Evolutionary conservation across 2,113 vertebrate genomes (phyloP), one percentile per base, ranked within the genome.

Genomic region (Mustela lutreola): DNA sequence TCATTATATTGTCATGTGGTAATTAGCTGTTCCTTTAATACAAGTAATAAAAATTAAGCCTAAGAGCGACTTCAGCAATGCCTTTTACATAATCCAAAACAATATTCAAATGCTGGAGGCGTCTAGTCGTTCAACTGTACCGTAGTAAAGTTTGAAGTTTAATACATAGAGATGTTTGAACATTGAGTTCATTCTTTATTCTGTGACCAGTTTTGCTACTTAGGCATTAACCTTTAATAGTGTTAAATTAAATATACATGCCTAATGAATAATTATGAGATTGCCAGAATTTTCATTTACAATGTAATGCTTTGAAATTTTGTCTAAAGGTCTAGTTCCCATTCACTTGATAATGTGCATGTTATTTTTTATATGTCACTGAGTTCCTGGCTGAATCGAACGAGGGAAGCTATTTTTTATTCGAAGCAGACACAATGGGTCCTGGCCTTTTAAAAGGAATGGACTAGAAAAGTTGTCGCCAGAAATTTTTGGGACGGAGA

Each of bases 201-300:
- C 98, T 98, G 96, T 88, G 86, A 97, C 98, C 98, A 96, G 98
- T 98, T 98, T 98, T 98, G 98, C 98, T 98, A 97, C 98, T 98
- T 97, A 95, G 98, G 98, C 98, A 98, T 98, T 98, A 98, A 98
- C 99, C 98, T 98, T 98, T 99, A 98, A 98, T 99, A 96, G 92
- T 98, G 98, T 98, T 98, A 97, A 98, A 98, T 98, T 98, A 99
- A 99, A 99, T 98, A 98, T 98, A 98, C 98, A 98, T 99, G 98
- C 98, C 97, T 98, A 97, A 98, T 98, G 98, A 99, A 98, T 99
- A 98, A 98, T 98, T 98, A 98, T 98, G 98, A 98, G 98, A 96
- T 89, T 97, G 97, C 89, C 95, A 96, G 97, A 97, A 97, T 98
- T 99, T 98, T 98, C 97, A 91, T 98, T 98, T 98, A 98, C 96